phyloP scores from a whole-genome alignment of 2,113 vertebrate species.

The Typhlomys cinereus region DNA sequence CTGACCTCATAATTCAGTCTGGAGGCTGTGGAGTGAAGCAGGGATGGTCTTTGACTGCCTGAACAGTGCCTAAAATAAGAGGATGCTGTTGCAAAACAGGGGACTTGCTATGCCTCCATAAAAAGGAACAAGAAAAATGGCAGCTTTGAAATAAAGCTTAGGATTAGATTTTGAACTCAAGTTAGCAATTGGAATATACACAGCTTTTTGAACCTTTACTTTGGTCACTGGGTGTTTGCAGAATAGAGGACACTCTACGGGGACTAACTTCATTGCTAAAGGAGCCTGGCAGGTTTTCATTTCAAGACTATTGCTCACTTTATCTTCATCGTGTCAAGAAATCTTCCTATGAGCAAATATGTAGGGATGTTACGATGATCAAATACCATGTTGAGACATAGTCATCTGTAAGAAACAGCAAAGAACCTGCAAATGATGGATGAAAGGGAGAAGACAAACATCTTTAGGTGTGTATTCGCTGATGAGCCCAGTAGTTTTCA shows the following conservation, averaged over 20 bases:
- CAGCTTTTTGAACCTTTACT: neutral
- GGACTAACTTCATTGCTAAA: neutral
- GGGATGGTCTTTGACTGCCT: neutral
- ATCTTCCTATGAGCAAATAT: neutral
- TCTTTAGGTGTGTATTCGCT: no score
- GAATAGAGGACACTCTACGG: neutral
- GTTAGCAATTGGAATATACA: neutral
- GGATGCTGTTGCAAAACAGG: neutral
- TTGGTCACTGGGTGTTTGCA: neutral
- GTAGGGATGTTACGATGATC: neutral
- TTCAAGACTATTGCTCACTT: accelerated
- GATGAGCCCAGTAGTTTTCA: no score
- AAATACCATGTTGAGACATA: neutral
- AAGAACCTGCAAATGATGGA: neutral
- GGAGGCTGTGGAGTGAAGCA: neutral
- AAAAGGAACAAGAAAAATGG: neutral
- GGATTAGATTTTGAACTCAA: neutral
- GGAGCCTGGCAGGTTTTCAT: neutral
- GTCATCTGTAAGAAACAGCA: neutral
- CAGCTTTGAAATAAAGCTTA: neutral
- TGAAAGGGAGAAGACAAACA: no score
- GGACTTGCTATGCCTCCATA: neutral
- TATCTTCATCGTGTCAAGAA: neutral
- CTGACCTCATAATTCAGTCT: neutral
- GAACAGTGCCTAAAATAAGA: neutral